Evolutionary conservation across 2,888 invertebrate species (phyloP), one percentile per base, ranked within the genome.

Genomic region (Amiota communis): DNA sequence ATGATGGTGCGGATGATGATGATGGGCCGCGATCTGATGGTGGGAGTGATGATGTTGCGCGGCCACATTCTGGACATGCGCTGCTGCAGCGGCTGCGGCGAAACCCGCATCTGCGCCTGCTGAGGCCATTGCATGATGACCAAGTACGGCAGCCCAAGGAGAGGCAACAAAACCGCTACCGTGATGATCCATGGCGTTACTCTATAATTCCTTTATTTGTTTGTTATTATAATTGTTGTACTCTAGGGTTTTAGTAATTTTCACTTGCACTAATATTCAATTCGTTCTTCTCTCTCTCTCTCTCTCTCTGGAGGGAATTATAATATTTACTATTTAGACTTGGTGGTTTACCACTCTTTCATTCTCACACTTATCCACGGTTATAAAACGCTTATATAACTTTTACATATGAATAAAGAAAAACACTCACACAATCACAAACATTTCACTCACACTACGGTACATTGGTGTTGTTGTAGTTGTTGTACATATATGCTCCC

Each of bases 91-190:
- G 75, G 89, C 89, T 72, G 90, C 89, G 67, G 88, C 87, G 70
- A 89, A 89, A 72, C 88, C 88, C 71, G 89, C 89, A 81, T 90
- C 89, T 70, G 84, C 83, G 20, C 51, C 67, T 78, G 90, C 76
- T 83, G 72, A 91, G 84, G 83, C 87, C 88, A 88, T 88, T 73
- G 86, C 91, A 74, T 88, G 91, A 83, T 87, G 90, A 81, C 88
- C 94, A 92, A 89, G 93, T 91, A 92, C 95, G 92, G 94, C 94
- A 84, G 94, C 94, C 94, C 94, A 95, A 85, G 95, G 95, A 89
- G 95, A 95, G 87, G 93, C 92, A 76, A 94, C 92, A 87, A 93
- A 93, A 79, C 93, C 94, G 88, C 92, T 92, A 87, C 94, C 93
- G 82, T 94, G 94, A 90, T 95, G 95, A 92, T 95, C 95, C 95